These are phyloP conservation scores for Hippopotamus amphibius DNA, from an alignment of 2,113 vertebrate species.

Conservation along the genomic window DNA sequence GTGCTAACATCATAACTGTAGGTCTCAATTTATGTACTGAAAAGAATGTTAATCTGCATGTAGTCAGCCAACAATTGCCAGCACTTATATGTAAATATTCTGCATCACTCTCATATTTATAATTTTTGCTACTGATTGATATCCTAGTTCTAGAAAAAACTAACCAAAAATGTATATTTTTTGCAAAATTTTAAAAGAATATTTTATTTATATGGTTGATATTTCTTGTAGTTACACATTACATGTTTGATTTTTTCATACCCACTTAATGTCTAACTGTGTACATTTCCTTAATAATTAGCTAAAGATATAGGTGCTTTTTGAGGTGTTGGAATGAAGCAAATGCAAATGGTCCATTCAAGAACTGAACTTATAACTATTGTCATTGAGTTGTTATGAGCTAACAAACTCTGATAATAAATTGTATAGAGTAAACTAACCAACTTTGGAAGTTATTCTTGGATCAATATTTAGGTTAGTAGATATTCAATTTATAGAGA, in stretches of 20 bases:
- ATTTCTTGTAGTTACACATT: neutral
- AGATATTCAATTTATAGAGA: neutral
- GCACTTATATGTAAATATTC: neutral
- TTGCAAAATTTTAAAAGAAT: neutral
- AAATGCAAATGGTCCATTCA: neutral
- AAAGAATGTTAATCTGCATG: neutral
- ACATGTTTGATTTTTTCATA: neutral
- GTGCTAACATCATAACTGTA: neutral
- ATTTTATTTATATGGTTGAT: neutral
- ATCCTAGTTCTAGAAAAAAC: neutral
- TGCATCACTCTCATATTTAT: neutral
- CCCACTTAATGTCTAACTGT: neutral
- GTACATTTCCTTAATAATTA: neutral
- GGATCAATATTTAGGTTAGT: neutral
- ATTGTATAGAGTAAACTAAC: neutral
- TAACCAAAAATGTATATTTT: neutral
- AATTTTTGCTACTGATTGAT: neutral
- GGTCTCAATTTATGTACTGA: neutral
- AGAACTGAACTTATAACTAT: neutral
- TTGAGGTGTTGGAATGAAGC: neutral
- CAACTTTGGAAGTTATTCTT: neutral
- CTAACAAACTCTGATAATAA: neutral
- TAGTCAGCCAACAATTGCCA: neutral
- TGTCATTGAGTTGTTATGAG: neutral
- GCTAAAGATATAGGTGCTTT: neutral